These are phyloP conservation scores for Mionectes macconnelli DNA, from an alignment of 2,113 vertebrate genomes.

Conservation along the genomic window DNA sequence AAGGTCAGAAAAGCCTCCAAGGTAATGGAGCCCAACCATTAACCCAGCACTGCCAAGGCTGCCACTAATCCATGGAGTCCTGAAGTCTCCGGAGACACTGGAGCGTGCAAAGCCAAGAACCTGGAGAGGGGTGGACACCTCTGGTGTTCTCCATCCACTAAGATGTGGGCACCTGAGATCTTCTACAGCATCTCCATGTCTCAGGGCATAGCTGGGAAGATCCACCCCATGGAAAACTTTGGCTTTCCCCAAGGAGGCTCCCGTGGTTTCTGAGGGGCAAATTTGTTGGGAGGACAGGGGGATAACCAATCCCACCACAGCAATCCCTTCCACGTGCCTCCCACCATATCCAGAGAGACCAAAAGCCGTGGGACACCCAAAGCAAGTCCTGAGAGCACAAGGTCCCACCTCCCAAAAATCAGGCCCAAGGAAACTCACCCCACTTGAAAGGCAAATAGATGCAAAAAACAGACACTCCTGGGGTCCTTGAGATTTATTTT, in stretches of 20 bases:
- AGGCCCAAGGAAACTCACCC: neutral
- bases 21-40: neutral
- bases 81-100: rapidly evolving
- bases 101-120: neutral
- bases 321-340: rapidly evolving
- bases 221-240: rapidly evolving
- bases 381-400: neutral
- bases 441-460: neutral
- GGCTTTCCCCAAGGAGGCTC: neutral
- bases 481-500: neutral
- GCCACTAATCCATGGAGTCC: neutral
- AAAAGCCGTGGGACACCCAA: neutral
- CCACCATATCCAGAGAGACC: rapidly evolving
- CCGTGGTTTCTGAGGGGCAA: neutral
- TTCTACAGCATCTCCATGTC: neutral
- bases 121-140: rapidly evolving
- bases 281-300: rapidly evolving
- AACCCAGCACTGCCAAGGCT: neutral
- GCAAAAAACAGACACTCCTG: neutral
- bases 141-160: neutral
- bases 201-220: neutral
- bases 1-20: neutral
- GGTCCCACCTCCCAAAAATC: neutral
- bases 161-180: neutral
- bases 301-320: neutral